phyloP scores from a whole-genome alignment of 2,113 vertebrate species.

The Cynoglossus semilaevis region DNA sequence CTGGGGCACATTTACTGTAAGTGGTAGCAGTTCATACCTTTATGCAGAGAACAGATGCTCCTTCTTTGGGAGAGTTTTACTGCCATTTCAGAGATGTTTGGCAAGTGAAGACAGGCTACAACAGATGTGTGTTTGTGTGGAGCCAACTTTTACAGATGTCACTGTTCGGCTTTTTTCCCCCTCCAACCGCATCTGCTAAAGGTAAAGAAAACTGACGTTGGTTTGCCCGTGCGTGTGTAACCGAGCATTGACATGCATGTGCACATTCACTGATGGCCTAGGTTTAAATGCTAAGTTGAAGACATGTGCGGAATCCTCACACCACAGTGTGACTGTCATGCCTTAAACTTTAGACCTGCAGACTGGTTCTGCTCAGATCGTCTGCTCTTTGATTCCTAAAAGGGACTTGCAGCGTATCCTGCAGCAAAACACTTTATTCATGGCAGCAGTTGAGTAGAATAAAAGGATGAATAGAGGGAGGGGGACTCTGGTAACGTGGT shows the following conservation, averaged over 20 bases:
- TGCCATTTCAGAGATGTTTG: constrained; percentile 57
- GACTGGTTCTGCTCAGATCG: neutral
- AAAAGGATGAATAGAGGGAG: neutral
- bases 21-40: constrained; percentile 22
- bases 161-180: constrained; percentile 12
- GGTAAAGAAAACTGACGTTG: constrained; percentile 13
- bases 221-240: neutral
- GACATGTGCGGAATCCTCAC: neutral
- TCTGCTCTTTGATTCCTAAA: neutral
- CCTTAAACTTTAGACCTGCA: neutral
- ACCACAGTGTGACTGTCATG: neutral
- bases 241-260: neutral
- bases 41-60: constrained; percentile 45
- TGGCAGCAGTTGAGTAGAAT: neutral
- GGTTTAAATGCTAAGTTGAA: neutral
- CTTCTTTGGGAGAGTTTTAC: constrained; percentile 51
- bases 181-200: constrained; percentile 2
- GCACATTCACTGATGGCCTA: neutral
- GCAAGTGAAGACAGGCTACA: constrained; percentile 48
- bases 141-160: constrained; percentile 49
- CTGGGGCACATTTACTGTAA: constrained; percentile 8
- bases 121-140: constrained; percentile 48
- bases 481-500: neutral
- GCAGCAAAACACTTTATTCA: neutral
- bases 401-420: neutral